Evolutionary conservation across 2,888 invertebrate species (phyloP), one percentile per base, ranked within the genome.

Genomic region (Caenorhabditis sinica): DNA sequence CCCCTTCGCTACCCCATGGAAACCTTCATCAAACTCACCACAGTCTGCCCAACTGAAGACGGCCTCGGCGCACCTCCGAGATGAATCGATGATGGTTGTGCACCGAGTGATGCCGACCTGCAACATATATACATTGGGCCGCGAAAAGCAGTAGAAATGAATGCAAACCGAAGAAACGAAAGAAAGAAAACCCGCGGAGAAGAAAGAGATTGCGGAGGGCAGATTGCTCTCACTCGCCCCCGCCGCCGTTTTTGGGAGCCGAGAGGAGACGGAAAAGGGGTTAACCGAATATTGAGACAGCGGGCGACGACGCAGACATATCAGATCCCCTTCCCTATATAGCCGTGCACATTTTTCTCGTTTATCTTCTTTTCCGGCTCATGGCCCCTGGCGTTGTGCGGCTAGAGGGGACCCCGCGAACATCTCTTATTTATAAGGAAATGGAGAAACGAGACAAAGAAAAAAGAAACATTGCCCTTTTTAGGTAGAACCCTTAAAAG

Each of bases 51-150:
- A 20, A 65, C 63, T 51, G 76, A 72, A 11, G 73, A 68, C 9
- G 83, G 83, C 20, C 83, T 36, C 1, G 66, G 68, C 0, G 77
- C 66, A 13, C 66, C 56, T 30, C 58, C 83, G 15, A 83, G 61
- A 20, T 77, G 51, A 36, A 83, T 77, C 61, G 82, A 77, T 65
- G 80, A 51, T 23, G 76, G 82, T 75, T 76, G 82, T 6, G 83
- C 82, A 25, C 82, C 82, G 63, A 83, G 83, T 8, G 83, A 83
- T 30, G 83, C 83, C 25, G 82, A 82, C 60, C 82, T 75, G 79
- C 65, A 79, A 79, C 79, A 79, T 28, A 53, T 30, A 49, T 30
- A 49, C 28, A 66, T 74, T 36, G 20, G 8, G 30, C 33, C 33
- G 13, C 6, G 40, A 40, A 40, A 40, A 40, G 40, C 33, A 4